Conservation (phyloP, 2,113 vertebrate genomes). For the Anhinga rufa region DNA sequence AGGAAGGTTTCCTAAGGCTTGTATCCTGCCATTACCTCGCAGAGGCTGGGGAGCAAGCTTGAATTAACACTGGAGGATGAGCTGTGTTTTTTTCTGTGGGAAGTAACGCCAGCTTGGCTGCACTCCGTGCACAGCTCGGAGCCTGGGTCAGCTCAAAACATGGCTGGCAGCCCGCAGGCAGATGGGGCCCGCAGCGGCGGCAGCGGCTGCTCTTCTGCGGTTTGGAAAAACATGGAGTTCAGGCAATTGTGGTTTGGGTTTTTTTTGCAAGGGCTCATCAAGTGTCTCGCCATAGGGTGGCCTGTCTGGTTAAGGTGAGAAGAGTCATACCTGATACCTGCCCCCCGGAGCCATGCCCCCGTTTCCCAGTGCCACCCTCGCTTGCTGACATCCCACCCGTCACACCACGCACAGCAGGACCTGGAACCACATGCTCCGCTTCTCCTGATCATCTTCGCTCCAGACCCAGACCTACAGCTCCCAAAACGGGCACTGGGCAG, state of each 20-base stretch:
- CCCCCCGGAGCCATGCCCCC: background rate
- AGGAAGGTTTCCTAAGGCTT: background rate
- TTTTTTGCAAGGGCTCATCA: background rate
- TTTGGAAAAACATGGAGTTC: background rate
- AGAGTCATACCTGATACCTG: background rate
- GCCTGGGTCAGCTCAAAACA: background rate
- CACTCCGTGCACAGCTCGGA: background rate
- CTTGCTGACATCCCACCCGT: background rate
- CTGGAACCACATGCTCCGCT: fast-evolving
- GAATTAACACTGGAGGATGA: background rate
- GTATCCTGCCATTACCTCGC: background rate
- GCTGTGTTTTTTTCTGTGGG: background rate
- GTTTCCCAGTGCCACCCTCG: background rate
- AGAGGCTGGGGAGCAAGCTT: background rate
- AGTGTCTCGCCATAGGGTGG: background rate
- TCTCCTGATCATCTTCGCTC: background rate
- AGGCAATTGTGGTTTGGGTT: background rate
- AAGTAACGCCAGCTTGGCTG: background rate
- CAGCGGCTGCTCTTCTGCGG: background rate
- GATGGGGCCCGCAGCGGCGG: background rate
- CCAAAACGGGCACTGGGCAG: fast-evolving
- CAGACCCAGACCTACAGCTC: background rate
- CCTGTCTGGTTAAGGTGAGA: background rate
- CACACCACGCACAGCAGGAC: fast-evolving
- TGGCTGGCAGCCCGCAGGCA: background rate